Percentiles rank a stretch among this genome's conserved stretches.
Evolutionary conservation across 2,797 vertebrate species (phyloP).

Genomic region (Odontamblyopus rebecca): DNA sequence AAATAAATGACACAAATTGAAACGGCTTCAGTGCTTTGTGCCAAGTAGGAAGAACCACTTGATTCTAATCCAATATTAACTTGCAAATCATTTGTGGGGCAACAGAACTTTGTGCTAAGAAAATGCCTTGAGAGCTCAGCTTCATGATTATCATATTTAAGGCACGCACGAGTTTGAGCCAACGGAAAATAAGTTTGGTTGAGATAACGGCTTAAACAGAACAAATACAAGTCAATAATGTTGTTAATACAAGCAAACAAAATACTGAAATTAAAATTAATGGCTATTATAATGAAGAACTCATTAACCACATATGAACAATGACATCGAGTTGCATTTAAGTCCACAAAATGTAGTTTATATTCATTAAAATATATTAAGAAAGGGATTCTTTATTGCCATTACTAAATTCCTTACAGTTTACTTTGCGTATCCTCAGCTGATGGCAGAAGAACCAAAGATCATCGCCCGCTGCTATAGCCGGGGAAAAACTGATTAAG

Average conservation of each 20-base stretch:
- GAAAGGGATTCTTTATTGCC: constrained; percentile 73
- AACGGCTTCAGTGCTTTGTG: background rate
- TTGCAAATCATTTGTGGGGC: background rate
- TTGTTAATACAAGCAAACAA: constrained; percentile 42
- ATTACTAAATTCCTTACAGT: constrained; percentile 69
- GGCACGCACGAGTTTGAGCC: constrained; percentile 7
- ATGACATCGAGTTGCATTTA: constrained; percentile 41
- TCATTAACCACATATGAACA: constrained; percentile 49
- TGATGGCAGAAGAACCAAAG: constrained; percentile 34
- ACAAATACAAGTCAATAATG: constrained; percentile 40
- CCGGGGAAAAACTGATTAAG: constrained; percentile 94
- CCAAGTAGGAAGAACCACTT: background rate
- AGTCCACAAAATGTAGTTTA: constrained; percentile 64
- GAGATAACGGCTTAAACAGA: constrained; percentile 9
- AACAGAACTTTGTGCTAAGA: background rate
- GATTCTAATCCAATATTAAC: background rate
- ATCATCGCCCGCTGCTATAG: constrained; percentile 94
- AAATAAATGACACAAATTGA: background rate
- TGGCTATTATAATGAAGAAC: constrained; percentile 37
- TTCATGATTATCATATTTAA: background rate
- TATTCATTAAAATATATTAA: constrained; percentile 81
- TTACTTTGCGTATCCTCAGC: constrained; percentile 49
- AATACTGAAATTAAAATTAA: constrained; percentile 24
- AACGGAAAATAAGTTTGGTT: background rate
- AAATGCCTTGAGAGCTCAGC: background rate